Evolutionary conservation across 2,888 invertebrate genomes (phyloP), one percentile per base, ranked within the genome.

Genomic region (Reticulitermes lucifugus): DNA sequence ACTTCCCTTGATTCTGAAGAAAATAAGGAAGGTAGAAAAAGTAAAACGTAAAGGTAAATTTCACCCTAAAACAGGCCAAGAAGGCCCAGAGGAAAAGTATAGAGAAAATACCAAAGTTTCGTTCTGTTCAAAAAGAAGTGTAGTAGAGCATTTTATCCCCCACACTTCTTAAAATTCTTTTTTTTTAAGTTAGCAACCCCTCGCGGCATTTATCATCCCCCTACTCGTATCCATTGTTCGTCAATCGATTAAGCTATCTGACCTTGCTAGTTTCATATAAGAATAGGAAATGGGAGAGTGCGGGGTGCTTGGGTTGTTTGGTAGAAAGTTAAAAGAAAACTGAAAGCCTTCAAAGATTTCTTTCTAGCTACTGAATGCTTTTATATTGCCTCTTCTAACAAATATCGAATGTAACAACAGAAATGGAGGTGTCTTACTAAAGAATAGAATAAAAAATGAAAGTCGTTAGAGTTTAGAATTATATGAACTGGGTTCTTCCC

Each of bases 211-310:
- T 81, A 85, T 86, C 86, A 86, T 86, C 81, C 85, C 86, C 86
- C 85, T 43, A 43, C 83, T 51, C 83, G 55, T 75, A 55, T 59
- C 86, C 77, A 83, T 86, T 86, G 86, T 86, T 86, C 86, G 84
- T 59, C 65, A 79, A 73, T 46, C 85, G 86, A 86, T 86, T 86
- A 86, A 86, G 86, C 84, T 84, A 86, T 86, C 86, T 84, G 86
- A 86, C 85, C 85, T 84, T 46, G 77, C 77, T 46, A 73, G 35
- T 73, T 73, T 73, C 41, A 41, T 70, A 29, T n/a, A 25, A 55
- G 55, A 55, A 55, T 55, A 55, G 55, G 55, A 55, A 55, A 55
- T 18, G 14, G 55, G 55, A 55, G 55, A 18, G 55, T 55, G 55
- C 18, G 18, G 70, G 14, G 25, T 29, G 25, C 70, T n/a, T 70